These are phyloP conservation scores for Enteromius argenteus DNA, from an alignment of 2,797 vertebrate genomes.

Conservation along the genomic window DNA sequence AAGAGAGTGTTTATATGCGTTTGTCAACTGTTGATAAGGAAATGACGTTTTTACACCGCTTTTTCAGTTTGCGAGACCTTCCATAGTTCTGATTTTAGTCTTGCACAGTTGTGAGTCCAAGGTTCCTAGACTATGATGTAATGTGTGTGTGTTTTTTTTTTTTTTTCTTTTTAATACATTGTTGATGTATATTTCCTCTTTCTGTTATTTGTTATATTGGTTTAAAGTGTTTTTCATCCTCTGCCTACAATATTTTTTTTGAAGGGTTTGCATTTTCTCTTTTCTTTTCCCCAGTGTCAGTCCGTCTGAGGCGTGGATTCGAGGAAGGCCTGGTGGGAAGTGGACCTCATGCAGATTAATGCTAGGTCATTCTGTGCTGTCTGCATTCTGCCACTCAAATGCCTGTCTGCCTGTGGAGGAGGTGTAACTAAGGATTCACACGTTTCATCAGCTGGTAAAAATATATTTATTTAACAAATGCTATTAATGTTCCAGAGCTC, in stretches of 20 bases:
- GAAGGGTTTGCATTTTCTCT: conserved; percentile 67
- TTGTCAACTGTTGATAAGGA: conserved; percentile 41
- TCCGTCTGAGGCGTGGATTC: conserved; percentile 71
- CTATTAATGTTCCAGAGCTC: conserved; percentile 1
- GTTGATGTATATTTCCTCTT: background rate
- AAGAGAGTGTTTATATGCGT: conserved; percentile 29
- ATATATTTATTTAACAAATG: conserved; percentile 43
- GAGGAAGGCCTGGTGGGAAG: conserved; percentile 62
- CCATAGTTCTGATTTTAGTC: conserved; percentile 9
- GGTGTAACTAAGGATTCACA: conserved; percentile 85
- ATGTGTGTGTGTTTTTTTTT: background rate
- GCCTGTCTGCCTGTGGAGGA: conserved; percentile 85
- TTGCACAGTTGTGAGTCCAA: background rate
- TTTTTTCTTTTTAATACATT: background rate
- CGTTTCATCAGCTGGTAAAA: conserved; percentile 82
- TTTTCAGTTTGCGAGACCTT: conserved; percentile 7
- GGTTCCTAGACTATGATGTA: background rate
- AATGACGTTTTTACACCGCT: conserved; percentile 8
- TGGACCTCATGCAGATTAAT: conserved; percentile 87
- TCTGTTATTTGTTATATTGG: background rate
- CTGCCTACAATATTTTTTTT: conserved; percentile 63
- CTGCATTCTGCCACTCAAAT: conserved; percentile 86
- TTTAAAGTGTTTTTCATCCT: background rate
- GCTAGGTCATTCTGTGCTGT: conserved; percentile 79
- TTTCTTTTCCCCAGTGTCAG: conserved; percentile 68